These are phyloP conservation scores for Parauchenoglanis punctatus DNA, from an alignment of 2,797 vertebrate species.

Conservation along the genomic window DNA sequence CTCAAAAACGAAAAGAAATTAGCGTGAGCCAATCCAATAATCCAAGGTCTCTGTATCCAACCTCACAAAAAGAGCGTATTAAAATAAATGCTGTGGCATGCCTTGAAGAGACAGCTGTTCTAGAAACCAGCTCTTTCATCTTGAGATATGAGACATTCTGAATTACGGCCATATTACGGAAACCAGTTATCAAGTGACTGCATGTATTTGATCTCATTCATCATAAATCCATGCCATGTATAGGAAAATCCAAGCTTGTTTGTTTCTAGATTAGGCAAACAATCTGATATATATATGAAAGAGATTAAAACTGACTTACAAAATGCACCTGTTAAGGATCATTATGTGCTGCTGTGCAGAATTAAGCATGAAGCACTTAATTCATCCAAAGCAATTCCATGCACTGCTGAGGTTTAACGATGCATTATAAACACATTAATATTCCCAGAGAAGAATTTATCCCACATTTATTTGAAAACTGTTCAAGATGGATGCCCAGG, in stretches of 20 bases:
- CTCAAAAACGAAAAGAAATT: constrained; percentile 56
- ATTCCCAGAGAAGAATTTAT: not conserved
- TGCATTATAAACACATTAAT: not conserved
- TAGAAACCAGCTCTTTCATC: constrained; percentile 98
- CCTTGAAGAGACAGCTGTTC: constrained; percentile 82
- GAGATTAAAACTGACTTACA: constrained; percentile 43
- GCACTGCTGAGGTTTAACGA: not conserved
- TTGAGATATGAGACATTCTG: constrained; percentile 77
- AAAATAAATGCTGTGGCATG: constrained; percentile 77
- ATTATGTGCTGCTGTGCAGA: constrained; percentile 51
- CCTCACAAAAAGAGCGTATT: constrained; percentile 63
- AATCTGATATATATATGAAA: constrained; percentile 50
- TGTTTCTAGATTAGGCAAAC: constrained; percentile 44
- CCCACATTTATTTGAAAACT: not conserved
- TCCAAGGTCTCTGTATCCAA: constrained; percentile 68
- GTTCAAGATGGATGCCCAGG: constrained; percentile 38
- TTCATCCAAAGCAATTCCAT: not conserved
- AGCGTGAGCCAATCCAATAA: constrained; percentile 74
- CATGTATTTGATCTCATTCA: constrained; percentile 49
- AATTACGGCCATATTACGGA: constrained; percentile 50
- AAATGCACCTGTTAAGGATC: constrained; percentile 51
- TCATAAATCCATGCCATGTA: constrained; percentile 58
- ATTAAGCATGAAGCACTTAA: constrained; percentile 52
- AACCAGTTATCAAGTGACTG: constrained; percentile 58
- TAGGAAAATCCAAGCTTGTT: constrained; percentile 57